Evolutionary conservation across 2,888 invertebrate genomes (phyloP), one percentile per base, ranked within the genome.

Genomic region (Acanthosepion esculentum): DNA sequence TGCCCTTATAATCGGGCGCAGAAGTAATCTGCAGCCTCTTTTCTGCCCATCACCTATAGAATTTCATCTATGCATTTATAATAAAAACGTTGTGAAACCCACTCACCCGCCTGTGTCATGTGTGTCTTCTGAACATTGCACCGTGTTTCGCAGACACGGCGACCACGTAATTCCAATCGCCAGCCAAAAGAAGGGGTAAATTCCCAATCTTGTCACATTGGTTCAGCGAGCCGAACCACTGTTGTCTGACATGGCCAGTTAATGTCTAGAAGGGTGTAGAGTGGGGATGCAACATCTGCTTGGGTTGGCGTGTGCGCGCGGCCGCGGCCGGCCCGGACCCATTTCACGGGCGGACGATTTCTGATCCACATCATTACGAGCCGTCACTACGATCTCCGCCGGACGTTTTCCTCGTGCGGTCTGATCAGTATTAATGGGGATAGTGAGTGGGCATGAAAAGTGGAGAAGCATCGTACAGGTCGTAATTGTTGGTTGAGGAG

Each of bases 231-330:
- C 78, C 78, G 78, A 18, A 33, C 78, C 78, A n/a, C 78, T 78
- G 78, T 78, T 78, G 78, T 78, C 78, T 78, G 78, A 78, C 78
- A 78, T 78, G 78, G 78, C n/a, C n/a, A 78, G 78, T 78, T 78
- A 78, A 78, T 78, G 78, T 78, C 78, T 78, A 78, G 78, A 78
- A 18, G 15, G n/a, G n/a, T n/a, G 18, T 5, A n/a, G n/a, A 15
- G 78, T 20, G 20, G 78, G 78, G 78, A 8, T 15, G 33, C 78
- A 78, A 78, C 78, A 78, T 78, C 78, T 78, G 78, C 78, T 78
- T 33, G 78, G 78, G 78, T 78, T 78, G 78, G 78, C 78, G 78
- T 78, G 78, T 33, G n/a, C n/a, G 12, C 78, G 78, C 78, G 78
- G 78, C n/a, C 15, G 78, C 78, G 78, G 78, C 12, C 78, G 78